Evolutionary conservation across 2,797 vertebrate genomes (phyloP), one percentile per base, ranked within the genome.

Genomic region (Anguilla obscura): DNA sequence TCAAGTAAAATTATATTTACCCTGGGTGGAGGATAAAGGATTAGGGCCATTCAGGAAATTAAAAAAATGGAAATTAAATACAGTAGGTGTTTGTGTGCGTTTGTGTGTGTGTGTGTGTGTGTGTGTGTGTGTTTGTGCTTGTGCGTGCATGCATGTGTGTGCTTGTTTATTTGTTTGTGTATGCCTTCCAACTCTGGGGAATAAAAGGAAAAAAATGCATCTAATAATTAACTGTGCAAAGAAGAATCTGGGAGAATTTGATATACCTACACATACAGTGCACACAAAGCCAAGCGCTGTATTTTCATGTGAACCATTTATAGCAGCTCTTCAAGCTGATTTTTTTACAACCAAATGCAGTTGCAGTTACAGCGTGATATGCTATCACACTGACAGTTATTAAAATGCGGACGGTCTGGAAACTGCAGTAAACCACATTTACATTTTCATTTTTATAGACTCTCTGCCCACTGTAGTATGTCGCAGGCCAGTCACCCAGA

Each of bases 1-100:
- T 90, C 71, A 91, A 90, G 91, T 86, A 87, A 88, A 92, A 93
- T 92, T 86, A 90, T 89, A 91, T 89, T 90, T 90, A 89, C 88
- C 85, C 24, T 33, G 33, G 74, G 33, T 84, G 86, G 30, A 21
- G 86, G 54, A 88, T 69, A 90, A 27, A 91, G 88, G 86, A 89
- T 74, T 87, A 86, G 86, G 36, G 74, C 84, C 60, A 24, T 83
- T 27, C 90, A 91, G 92, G 88, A 79, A 36, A 3, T 16, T 10
- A 18, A 1, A 45, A 48, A 45, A 45, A 2, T 21, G 3, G 16
- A 33, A 74, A 33, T 36, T 74, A 14, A 10, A 76, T 76, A 36
- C 30, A 33, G 12, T 76, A 24, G 6, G 76, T 45, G 36, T 80
- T 18, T 48, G 40, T 80, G 40, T 24, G 18, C 12, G 24, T 24